Evolutionary conservation across 1,140 invertebrate genomes (phyloP).

Genomic region (Drosophila micromelanica): DNA sequence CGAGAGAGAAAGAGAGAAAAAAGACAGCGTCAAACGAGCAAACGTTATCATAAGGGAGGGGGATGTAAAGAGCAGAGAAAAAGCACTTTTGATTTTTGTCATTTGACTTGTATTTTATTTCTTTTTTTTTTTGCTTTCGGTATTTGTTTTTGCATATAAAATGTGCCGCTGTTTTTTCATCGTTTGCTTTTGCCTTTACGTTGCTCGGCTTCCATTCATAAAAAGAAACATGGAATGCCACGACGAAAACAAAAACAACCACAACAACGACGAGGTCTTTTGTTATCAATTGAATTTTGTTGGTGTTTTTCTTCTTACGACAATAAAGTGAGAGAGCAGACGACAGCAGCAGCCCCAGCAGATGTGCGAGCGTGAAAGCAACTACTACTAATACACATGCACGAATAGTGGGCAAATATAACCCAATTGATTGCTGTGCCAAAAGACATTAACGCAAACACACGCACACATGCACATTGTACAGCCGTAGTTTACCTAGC

Average conservation of each 20-base stretch:
- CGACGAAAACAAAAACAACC: constrained; percentile 22
- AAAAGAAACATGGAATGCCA: constrained; percentile 45
- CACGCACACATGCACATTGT: constrained; percentile 34
- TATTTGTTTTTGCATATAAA: constrained; percentile 43
- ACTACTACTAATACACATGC: constrained; percentile 44
- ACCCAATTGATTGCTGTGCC: constrained; percentile 65
- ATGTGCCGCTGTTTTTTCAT: constrained; percentile 44
- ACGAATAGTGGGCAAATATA: constrained; percentile 42
- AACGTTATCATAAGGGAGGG: constrained; percentile 5
- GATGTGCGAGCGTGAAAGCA: constrained; percentile 45
- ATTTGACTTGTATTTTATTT: constrained; percentile 46
- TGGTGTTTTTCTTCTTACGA: constrained; percentile 37
- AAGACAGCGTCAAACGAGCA: not conserved
- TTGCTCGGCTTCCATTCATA: constrained; percentile 52
- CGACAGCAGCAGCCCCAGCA: constrained; percentile 5
- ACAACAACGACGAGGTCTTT: constrained; percentile 38
- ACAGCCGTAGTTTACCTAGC: constrained; percentile 12
- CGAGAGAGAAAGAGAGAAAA: constrained; percentile 1
- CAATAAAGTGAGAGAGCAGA: constrained; percentile 45
- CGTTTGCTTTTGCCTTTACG: constrained; percentile 28
- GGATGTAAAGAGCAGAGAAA: constrained; percentile 17
- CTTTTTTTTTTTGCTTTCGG: constrained; percentile 21
- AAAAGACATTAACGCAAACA: constrained; percentile 37
- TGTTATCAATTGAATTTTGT: constrained; percentile 60
- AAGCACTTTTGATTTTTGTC: constrained; percentile 58